Evolutionary conservation across 2,113 vertebrate genomes (phyloP).

Genomic region (Anolis carolinensis): DNA sequence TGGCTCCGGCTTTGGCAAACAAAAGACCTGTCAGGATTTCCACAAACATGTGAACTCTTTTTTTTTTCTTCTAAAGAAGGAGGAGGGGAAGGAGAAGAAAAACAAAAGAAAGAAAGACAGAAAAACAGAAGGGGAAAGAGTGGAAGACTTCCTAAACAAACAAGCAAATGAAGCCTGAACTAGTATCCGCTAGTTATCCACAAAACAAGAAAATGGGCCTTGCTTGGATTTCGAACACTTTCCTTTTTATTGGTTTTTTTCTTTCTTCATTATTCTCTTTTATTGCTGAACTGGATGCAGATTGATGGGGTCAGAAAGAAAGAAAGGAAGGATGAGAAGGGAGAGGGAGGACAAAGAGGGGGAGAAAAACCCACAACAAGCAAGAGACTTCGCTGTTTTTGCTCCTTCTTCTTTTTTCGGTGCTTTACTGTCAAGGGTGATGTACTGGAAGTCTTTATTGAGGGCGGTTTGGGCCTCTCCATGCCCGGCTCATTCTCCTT

Average conservation of each 20-base stretch:
- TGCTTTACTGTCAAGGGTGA: slow-evolving; percentile 96
- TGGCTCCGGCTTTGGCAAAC: slow-evolving; percentile 91
- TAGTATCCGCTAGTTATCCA: too few relatives aligned
- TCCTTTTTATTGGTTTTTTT: not conserved
- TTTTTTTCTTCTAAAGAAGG: slow-evolving; percentile 71
- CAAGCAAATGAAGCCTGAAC: not conserved
- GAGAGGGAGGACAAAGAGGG: slow-evolving; percentile 57
- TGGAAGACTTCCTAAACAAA: slow-evolving; percentile 30
- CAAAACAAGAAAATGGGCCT: slow-evolving; percentile 59
- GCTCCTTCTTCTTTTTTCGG: slow-evolving; percentile 73
- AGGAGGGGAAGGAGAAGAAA: slow-evolving; percentile 87
- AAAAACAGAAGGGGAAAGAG: not conserved
- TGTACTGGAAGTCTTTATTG: slow-evolving; percentile 99
- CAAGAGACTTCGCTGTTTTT: slow-evolving; percentile 61
- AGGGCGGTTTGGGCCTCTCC: slow-evolving; percentile 95
- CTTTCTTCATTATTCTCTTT: not conserved
- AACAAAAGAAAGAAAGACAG: slow-evolving; percentile 85
- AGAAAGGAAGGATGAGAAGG: not conserved
- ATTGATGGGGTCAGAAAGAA: slow-evolving; percentile 51
- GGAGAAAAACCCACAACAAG: slow-evolving; percentile 75
- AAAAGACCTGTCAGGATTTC: slow-evolving; percentile 97
- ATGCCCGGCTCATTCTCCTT: slow-evolving; percentile 92
- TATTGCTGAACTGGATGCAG: slow-evolving; percentile 74
- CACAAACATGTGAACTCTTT: slow-evolving; percentile 95
- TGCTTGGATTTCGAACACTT: too few relatives aligned